Conservation (phyloP, 2,797 vertebrate species). For the Sebastes baramenuke region DNA sequence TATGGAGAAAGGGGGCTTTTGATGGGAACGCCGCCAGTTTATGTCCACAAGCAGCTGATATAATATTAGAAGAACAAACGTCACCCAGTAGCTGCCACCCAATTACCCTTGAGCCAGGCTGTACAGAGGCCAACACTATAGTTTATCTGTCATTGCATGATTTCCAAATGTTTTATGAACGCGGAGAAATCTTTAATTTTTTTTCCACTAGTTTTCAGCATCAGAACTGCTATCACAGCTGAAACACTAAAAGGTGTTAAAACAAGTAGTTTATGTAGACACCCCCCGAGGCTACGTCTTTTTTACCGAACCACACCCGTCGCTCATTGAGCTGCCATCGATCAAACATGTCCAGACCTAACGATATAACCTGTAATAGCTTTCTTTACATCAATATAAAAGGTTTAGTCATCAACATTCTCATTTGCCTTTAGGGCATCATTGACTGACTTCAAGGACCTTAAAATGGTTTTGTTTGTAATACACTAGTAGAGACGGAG, state of each 20-base stretch:
- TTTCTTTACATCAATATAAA: conserved; percentile 19
- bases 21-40: neutral
- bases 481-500: neutral
- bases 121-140: neutral
- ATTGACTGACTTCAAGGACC: conserved; percentile 5
- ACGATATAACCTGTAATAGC: neutral
- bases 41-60: neutral
- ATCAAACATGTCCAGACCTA: conserved; percentile 38
- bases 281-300: conserved; percentile 5
- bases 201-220: too few species aligned
- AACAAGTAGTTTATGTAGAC: conserved; percentile 39
- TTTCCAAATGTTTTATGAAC: neutral
- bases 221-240: neutral
- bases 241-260: neutral
- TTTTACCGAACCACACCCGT: conserved; percentile 21
- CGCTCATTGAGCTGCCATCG: neutral
- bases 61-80: neutral
- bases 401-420: conserved; percentile 8
- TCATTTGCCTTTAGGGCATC: conserved; percentile 11
- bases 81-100: neutral
- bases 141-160: neutral
- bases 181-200: neutral
- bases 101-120: neutral
- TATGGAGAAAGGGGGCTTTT: neutral
- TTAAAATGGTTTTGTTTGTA: neutral